Conservation (phyloP, 2,113 vertebrate genomes). For the Mellivora capensis region DNA sequence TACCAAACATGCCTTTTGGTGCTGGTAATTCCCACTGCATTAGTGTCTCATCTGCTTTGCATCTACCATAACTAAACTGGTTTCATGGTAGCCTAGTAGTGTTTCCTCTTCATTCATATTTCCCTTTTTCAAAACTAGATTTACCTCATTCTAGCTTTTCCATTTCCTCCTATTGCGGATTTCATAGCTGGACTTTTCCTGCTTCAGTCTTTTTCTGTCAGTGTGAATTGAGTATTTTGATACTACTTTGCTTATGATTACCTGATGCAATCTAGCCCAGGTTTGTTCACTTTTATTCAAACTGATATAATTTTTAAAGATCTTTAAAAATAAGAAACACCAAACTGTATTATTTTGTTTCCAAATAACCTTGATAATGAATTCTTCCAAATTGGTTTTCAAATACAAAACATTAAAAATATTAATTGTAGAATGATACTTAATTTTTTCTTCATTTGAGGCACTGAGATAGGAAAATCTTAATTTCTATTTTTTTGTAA, state of each 20-base stretch:
- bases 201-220: background rate
- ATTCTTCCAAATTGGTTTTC: background rate
- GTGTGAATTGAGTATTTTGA: background rate
- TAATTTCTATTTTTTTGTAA: background rate
- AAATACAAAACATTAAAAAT: background rate
- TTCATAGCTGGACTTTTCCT: background rate
- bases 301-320: background rate
- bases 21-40: background rate
- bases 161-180: background rate
- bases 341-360: background rate
- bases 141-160: background rate
- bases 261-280: background rate
- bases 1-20: background rate
- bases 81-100: background rate
- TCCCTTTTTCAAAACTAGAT: background rate
- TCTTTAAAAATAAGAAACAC: background rate
- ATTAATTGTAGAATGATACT: background rate
- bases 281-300: constrained; percentile 11
- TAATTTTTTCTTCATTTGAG: background rate
- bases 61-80: background rate
- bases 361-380: background rate
- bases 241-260: background rate
- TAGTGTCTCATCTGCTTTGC: background rate
- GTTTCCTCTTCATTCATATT: background rate
- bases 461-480: background rate